These are phyloP conservation scores for Anguilla marmorata DNA, from an alignment of 2,797 vertebrate species.

Conservation along the genomic window DNA sequence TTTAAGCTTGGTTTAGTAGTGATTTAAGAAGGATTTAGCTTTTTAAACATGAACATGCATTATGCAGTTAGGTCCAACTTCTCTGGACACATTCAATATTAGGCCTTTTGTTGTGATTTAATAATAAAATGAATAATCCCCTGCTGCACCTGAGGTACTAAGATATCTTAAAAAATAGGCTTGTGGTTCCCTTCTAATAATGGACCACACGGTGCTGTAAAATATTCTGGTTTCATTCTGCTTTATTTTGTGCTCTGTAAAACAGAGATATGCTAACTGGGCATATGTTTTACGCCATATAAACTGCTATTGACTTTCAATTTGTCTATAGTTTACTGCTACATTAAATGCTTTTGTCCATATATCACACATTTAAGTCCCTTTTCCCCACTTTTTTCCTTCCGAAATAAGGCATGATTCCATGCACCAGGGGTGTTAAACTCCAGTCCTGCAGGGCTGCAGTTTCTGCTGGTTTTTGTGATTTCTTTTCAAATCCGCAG, in stretches of 20 bases:
- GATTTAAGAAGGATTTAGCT: background rate
- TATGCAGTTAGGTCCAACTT: background rate
- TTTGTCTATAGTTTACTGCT: background rate
- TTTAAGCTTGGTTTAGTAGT: background rate
- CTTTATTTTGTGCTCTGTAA: background rate
- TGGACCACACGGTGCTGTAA: background rate
- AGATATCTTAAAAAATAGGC: background rate
- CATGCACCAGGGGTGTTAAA: background rate
- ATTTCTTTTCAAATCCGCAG: no score
- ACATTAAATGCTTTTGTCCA: background rate
- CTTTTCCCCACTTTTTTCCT: background rate
- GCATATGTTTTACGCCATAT: background rate
- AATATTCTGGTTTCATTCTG: background rate
- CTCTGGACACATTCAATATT: background rate
- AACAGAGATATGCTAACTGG: background rate
- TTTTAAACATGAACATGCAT: background rate
- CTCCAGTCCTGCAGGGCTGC: no score
- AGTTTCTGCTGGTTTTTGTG: no score
- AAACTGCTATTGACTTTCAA: constrained; percentile 1
- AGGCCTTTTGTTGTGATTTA: background rate
- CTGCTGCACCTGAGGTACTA: background rate
- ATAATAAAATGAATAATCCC: background rate
- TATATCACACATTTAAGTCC: background rate
- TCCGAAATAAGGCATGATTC: background rate
- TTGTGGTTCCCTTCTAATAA: background rate